Conservation (phyloP, 2,113 vertebrate species). For the Callithrix jacchus region DNA sequence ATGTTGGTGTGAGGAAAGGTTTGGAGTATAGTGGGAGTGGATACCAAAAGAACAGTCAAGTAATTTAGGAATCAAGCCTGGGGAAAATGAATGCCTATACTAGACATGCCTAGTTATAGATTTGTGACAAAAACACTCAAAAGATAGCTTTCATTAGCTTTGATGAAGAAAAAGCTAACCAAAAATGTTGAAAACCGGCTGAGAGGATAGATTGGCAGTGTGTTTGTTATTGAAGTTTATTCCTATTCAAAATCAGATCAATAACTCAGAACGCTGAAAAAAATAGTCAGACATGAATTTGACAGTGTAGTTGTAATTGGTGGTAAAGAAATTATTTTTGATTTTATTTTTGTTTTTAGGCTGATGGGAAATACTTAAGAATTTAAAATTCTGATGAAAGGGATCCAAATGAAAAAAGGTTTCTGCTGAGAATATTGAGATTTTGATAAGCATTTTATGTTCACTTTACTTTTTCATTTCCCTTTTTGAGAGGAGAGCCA, state of each 20-base stretch:
- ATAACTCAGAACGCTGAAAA: background rate
- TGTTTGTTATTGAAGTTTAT: too few species aligned
- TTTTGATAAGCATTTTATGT: background rate
- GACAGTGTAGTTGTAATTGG: background rate
- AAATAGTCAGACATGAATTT: background rate
- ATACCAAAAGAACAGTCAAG: background rate
- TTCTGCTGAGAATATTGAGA: background rate
- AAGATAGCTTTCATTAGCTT: too few species aligned
- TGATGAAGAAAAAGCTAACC: background rate
- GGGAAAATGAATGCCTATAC: background rate
- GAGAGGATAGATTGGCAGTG: background rate
- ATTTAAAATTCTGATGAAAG: background rate
- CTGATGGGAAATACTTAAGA: background rate
- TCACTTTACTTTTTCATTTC: background rate
- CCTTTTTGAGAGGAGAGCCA: background rate
- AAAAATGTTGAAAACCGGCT: background rate
- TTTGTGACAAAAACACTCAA: too few species aligned
- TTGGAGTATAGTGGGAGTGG: background rate
- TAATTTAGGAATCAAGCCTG: background rate
- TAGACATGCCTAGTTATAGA: too few species aligned
- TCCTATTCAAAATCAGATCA: background rate
- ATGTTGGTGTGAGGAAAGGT: background rate
- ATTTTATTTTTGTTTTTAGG: background rate
- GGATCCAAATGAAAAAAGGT: background rate
- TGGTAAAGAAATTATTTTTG: background rate